These are phyloP conservation scores for Drosophila bocqueti DNA, from an alignment of 1,140 invertebrate species.

Conservation along the genomic window DNA sequence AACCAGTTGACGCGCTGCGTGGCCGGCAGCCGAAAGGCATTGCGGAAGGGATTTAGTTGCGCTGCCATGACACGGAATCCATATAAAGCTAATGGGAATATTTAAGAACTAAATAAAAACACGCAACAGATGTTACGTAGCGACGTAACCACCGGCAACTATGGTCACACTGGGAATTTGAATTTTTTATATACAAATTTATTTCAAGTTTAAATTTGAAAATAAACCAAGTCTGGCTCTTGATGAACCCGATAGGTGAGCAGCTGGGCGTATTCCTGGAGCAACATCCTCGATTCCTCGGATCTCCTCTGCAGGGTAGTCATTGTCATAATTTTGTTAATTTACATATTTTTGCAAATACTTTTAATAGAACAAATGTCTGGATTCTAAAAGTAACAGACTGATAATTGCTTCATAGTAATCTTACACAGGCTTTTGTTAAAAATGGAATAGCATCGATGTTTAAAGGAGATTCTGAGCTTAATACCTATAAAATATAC, in stretches of 20 bases:
- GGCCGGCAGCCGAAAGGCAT: conserved; percentile 87
- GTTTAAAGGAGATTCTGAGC: not conserved
- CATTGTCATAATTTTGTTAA: not conserved
- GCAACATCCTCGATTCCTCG: conserved; percentile 85
- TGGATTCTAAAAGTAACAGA: not conserved
- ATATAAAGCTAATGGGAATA: not conserved
- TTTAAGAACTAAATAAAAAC: not conserved
- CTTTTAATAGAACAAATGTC: conserved; percentile 9
- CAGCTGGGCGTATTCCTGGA: conserved; percentile 92
- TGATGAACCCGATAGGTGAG: conserved; percentile 89
- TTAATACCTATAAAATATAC: too few species aligned
- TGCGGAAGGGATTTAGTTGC: conserved; percentile 86
- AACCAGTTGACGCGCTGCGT: conserved; percentile 92
- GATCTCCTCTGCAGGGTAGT: not conserved
- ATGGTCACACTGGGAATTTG: conserved; percentile 31
- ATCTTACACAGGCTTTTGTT: not conserved
- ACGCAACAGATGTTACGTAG: conserved; percentile 17
- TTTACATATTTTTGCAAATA: conserved; percentile 17
- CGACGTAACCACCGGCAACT: conserved; percentile 11
- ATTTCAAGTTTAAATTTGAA: conserved; percentile 3
- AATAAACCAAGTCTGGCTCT: conserved; percentile 72
- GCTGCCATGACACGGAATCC: conserved; percentile 30
- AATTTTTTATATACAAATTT: not conserved
- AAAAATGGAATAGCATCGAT: not conserved
- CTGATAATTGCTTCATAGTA: not conserved